Evolutionary conservation across 2,888 invertebrate genomes (phyloP), one percentile per base, ranked within the genome.

Genomic region (Phrixothrix hirtus): DNA sequence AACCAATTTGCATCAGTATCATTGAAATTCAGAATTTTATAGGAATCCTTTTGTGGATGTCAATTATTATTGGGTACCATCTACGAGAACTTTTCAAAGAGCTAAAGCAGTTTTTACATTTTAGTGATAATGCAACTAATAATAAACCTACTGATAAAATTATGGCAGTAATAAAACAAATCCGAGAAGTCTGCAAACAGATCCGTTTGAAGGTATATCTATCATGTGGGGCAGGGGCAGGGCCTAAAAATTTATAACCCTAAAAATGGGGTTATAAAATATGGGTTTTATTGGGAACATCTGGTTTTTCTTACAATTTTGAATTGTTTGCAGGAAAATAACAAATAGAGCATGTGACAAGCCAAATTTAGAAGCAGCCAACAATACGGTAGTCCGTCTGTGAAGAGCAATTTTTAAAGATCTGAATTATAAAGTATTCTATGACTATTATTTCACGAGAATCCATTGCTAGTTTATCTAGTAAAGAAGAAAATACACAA

Each of bases 361-460:
- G n/a, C n/a, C n/a, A n/a, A n/a, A n/a, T n/a, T n/a, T n/a, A 36
- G 30, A 61, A 16, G 53, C 60, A 9, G 57, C 58, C 32, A 51
- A 58, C 17, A 62, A 63, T 39, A 56, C 63, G 14, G 64, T 66
- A 30, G 58, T 64, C 12, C 36, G 63, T 14, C 37, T 64, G 11
- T 26, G 55, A 34, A 52, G 59, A 42, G 25, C 35, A 27, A 58
- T 66, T 36, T 60, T 61, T 14, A 31, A 52, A 34, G 41, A 58
- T 21, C 29, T 51, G 25, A 50, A 60, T 47, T 55, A 60, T 43
- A 55, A 54, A 44, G 29, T 67, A 3, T 65, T 58, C 43, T 64
- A 56, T 41, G 60, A 65, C 39, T 64, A 65, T 44, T 65, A 62
- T 31, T 67, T 60, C 34, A 57, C 58, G 3, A 45, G 57, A 7